A percentile compares a stretch with the other conserved stretches of the same genome.
These are phyloP conservation scores for Eriosoma lanigerum DNA, from an alignment of 1,140 invertebrate genomes.

Conservation along the genomic window DNA sequence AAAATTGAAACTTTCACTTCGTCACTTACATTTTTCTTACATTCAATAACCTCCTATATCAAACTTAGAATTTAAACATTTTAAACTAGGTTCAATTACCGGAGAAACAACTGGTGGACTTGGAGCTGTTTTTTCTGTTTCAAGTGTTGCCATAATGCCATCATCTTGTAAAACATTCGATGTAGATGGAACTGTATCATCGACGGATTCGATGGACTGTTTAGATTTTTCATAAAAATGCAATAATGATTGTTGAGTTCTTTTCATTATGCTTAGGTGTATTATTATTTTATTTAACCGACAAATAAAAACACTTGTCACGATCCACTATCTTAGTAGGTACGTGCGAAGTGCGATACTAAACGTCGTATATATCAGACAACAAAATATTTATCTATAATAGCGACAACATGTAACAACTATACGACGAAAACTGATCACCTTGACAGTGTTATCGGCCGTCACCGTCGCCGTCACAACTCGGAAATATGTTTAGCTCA, in stretches of 20 bases:
- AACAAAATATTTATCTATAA: too few species aligned
- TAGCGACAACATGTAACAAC: too few species aligned
- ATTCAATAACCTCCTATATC: slow-evolving; percentile 6
- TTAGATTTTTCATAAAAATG: slow-evolving; percentile 13
- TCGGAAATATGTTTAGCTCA: too few species aligned
- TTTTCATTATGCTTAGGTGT: slow-evolving; percentile 19
- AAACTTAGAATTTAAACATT: slow-evolving; percentile 13
- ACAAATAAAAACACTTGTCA: too few species aligned
- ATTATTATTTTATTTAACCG: slow-evolving; percentile 3
- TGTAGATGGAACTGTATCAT: background rate
- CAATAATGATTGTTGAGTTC: slow-evolving; percentile 13
- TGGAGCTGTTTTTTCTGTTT: background rate
- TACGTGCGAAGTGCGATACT: too few species aligned
- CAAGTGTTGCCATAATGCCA: background rate
- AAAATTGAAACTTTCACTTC: slow-evolving; percentile 8
- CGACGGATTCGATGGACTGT: background rate
- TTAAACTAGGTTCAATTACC: slow-evolving; percentile 10
- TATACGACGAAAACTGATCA: too few species aligned
- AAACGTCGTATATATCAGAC: too few species aligned
- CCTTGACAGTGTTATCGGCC: too few species aligned
- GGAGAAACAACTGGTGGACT: background rate
- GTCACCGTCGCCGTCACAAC: too few species aligned
- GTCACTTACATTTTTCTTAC: background rate
- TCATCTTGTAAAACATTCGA: background rate
- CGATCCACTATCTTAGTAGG: too few species aligned